Evolutionary conservation across 2,113 vertebrate species (phyloP), one percentile per base, ranked within the genome.

Genomic region (Amblyopsis rosae): DNA sequence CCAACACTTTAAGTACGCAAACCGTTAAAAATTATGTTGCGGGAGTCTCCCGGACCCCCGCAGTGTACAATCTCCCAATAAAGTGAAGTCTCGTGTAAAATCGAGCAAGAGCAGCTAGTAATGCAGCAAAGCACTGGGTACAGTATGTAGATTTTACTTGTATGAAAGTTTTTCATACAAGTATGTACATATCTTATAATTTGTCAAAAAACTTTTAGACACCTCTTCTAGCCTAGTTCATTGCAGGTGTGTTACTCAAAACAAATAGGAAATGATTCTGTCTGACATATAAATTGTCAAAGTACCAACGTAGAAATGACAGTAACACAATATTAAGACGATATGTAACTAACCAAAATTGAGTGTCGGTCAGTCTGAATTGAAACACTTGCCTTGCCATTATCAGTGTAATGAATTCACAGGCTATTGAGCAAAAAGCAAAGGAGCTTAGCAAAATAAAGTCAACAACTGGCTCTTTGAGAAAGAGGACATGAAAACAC

Each of bases 351-450:
- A 60, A 50, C 1, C 41, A 48, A 65, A 65, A 35, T 10, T n/a
- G 19, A 9, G 19, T 65, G 9, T 76, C 9, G 26, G 26, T n/a
- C 51, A 50, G 69, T 46, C 15, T 64, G 62, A 75, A 76, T 9
- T 62, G 62, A 69, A 62, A 70, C 58, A 74, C 54, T 72, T 2
- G 12, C 41, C 19, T 80, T 33, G 51, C 33, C 16, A 59, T 77
- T 74, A 81, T 65, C 53, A 71, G 55, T 76, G 41, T 62, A 69
- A 75, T 78, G 50, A 73, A 77, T 77, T 73, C 63, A 69, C 47
- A 54, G 48, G 26, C 66, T 75, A 50, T 65, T 73, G 62, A 72
- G 49, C 13, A 51, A 66, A 71, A 68, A 33, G 61, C 50, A 73
- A 73, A 80, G 56, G 51, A 65, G 62, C 64, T 59, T 62, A 79